Conservation (phyloP, 2,888 invertebrate species). For the Troilus luridus region DNA sequence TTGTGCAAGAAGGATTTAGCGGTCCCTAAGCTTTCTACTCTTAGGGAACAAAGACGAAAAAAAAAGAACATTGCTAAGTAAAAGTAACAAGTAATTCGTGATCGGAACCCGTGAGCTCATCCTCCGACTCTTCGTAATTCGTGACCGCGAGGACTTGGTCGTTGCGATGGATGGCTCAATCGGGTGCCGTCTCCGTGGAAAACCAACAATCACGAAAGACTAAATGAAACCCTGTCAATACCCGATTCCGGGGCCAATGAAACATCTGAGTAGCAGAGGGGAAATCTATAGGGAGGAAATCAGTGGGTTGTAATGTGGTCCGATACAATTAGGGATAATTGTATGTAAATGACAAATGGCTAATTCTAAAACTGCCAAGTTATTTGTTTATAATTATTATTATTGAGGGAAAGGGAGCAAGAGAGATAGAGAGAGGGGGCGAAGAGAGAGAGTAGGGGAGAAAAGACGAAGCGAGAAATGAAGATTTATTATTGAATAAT, state of each 20-base stretch:
- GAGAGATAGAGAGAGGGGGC: too few relatives aligned
- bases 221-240: slow-evolving; percentile 25
- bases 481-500: too few relatives aligned
- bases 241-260: neutral
- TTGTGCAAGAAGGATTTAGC: neutral
- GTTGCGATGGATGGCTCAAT: slow-evolving; percentile 37
- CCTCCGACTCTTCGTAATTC: slow-evolving; percentile 18
- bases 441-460: too few relatives aligned
- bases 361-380: too few relatives aligned
- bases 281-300: neutral
- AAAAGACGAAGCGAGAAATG: too few relatives aligned
- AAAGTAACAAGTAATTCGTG: slow-evolving; percentile 48
- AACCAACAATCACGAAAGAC: neutral
- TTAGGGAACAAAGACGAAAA: slow-evolving; percentile 15
- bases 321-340: neutral
- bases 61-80: slow-evolving; percentile 18
- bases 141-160: neutral
- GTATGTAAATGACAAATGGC: too few relatives aligned
- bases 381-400: too few relatives aligned
- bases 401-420: too few relatives aligned
- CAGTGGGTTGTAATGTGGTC: neutral
- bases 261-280: neutral
- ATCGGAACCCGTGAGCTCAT: slow-evolving; percentile 16
- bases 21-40: slow-evolving; percentile 1
- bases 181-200: neutral